phyloP scores from a whole-genome alignment of 2,797 vertebrate species.

The Ctenosaura bakeri region DNA sequence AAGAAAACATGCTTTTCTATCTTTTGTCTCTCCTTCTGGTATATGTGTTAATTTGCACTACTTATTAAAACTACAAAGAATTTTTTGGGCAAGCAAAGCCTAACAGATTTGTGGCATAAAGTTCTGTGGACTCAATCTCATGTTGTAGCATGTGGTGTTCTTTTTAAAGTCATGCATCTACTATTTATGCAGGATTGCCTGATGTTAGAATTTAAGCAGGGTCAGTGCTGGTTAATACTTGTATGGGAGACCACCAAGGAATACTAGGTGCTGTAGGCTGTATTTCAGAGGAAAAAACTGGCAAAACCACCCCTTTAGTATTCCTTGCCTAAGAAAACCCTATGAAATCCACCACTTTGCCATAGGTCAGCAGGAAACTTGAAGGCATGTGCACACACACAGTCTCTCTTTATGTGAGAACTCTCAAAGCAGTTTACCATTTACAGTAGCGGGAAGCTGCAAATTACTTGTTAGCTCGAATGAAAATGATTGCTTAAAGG shows the following conservation, averaged over 20 bases:
- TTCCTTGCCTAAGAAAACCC: no score
- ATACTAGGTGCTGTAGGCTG: no score
- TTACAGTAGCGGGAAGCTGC: neutral
- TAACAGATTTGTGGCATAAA: neutral
- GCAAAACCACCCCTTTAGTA: no score
- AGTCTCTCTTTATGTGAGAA: neutral
- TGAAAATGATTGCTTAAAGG: neutral
- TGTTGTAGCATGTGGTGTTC: neutral
- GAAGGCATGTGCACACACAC: no score
- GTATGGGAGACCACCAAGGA: no score
- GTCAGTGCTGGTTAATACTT: no score
- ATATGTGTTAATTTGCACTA: neutral
- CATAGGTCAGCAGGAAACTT: no score
- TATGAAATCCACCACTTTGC: no score
- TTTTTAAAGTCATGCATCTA: neutral
- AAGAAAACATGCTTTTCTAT: neutral
- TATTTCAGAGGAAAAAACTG: no score
- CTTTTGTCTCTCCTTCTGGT: neutral
- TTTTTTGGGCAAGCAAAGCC: neutral
- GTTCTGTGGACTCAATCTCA: neutral
- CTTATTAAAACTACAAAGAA: neutral
- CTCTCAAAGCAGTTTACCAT: neutral
- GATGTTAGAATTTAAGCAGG: no score
- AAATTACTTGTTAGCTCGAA: conserved; percentile 7
- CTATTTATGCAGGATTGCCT: no score